Percentiles rank a stretch among this genome's conserved stretches.
Conservation (phyloP, 2,888 invertebrate species). For the Drosophila antonietae region DNA sequence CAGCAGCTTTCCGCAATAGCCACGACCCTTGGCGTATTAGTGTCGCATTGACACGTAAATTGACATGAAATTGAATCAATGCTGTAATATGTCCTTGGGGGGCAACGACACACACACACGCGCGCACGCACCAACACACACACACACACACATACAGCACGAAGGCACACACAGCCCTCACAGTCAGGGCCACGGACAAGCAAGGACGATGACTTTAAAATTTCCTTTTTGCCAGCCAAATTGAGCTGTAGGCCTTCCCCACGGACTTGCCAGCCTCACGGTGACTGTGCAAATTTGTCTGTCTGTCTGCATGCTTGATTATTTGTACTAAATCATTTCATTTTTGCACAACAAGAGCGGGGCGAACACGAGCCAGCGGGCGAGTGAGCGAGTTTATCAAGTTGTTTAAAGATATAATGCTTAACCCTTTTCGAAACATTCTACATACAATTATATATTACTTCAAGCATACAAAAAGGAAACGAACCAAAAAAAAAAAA, state of each 20-base stretch:
- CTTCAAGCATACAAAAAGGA: slow-evolving; percentile 19
- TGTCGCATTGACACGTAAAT: slow-evolving; percentile 85
- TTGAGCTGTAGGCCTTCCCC: slow-evolving; percentile 74
- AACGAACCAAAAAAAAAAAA: background rate
- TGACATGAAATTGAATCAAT: slow-evolving; percentile 85
- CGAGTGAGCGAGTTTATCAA: slow-evolving; percentile 60
- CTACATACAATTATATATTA: slow-evolving; percentile 21
- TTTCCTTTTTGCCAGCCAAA: slow-evolving; percentile 70
- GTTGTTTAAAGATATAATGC: slow-evolving; percentile 66
- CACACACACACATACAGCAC: background rate
- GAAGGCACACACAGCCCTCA: slow-evolving; percentile 3
- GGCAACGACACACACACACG: slow-evolving; percentile 50
- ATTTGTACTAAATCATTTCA: slow-evolving; percentile 72
- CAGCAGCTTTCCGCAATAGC: slow-evolving; percentile 44
- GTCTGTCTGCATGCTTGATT: slow-evolving; percentile 72
- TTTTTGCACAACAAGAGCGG: slow-evolving; percentile 32
- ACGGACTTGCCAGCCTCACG: slow-evolving; percentile 7
- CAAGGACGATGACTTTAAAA: slow-evolving; percentile 79
- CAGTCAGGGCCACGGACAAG: slow-evolving; percentile 44
- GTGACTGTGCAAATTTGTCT: slow-evolving; percentile 73
- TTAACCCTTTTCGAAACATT: slow-evolving; percentile 59
- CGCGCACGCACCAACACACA: no score
- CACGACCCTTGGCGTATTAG: slow-evolving; percentile 79
- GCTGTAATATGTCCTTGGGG: slow-evolving; percentile 84
- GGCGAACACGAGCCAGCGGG: no score